phyloP scores from a whole-genome alignment of 2,113 vertebrate genomes.

The Tachuris rubrigastra region DNA sequence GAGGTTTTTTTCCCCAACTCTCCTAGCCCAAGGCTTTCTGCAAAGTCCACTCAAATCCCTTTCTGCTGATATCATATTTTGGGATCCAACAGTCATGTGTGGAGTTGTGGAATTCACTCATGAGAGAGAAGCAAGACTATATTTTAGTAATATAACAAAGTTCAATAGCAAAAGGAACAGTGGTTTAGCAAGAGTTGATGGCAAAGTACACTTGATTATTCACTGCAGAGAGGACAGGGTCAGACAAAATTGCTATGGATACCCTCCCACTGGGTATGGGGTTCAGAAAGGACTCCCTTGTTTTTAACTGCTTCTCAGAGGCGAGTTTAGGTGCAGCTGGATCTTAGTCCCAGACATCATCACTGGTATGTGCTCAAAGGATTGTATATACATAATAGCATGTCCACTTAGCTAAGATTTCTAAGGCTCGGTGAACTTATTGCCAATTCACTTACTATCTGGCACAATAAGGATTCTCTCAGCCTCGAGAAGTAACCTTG shows the following conservation, averaged over 20 bases:
- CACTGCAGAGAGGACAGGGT: too few species aligned
- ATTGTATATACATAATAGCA: background rate
- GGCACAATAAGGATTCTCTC: background rate
- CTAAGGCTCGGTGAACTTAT: background rate
- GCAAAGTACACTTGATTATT: background rate
- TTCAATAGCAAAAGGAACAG: background rate
- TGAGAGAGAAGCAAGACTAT: background rate
- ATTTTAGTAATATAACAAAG: background rate
- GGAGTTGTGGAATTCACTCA: background rate
- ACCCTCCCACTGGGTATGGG: background rate
- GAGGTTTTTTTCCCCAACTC: too few species aligned
- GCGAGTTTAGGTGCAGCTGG: rapidly evolving
- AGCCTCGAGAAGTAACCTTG: background rate
- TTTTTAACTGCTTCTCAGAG: background rate
- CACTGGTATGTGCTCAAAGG: background rate
- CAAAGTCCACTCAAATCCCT: too few species aligned
- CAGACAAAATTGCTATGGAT: background rate
- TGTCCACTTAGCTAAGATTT: background rate
- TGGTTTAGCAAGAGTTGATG: background rate
- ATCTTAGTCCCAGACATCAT: background rate
- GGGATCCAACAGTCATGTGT: too few species aligned
- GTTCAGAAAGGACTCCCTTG: background rate
- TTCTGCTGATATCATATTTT: too few species aligned
- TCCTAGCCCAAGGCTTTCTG: too few species aligned
- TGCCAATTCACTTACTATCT: background rate